Conservation (phyloP, 23 tunicate genomes). For the Oikopleura dioica region DNA sequence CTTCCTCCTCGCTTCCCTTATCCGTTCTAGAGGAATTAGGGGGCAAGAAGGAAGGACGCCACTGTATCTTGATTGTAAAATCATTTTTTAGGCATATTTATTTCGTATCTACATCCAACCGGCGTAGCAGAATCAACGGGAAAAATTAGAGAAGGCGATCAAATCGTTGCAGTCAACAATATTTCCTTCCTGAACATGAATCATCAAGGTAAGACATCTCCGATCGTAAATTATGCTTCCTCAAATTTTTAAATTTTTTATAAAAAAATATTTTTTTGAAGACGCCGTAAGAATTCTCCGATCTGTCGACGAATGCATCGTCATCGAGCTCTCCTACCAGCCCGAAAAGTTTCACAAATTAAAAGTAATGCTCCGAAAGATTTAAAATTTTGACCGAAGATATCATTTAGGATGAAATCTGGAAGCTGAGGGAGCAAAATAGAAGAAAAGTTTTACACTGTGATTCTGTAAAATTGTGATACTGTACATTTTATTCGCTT, state of each 20-base stretch:
- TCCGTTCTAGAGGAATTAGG: too few relatives aligned
- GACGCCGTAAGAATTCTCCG: not conserved
- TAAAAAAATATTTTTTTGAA: too few relatives aligned
- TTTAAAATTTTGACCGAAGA: too few relatives aligned
- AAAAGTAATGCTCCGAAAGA: too few relatives aligned
- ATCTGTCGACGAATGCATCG: not conserved
- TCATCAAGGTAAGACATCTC: not conserved
- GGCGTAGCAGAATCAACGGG: not conserved
- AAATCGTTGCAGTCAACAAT: not conserved
- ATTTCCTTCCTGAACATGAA: not conserved
- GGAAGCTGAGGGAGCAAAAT: not conserved
- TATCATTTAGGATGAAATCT: too few relatives aligned
- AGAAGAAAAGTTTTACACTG: not conserved
- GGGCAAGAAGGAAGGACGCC: too few relatives aligned
- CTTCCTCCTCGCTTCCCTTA: too few relatives aligned
- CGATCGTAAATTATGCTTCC: not conserved
- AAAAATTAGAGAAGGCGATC: not conserved
- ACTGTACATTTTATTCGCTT: too few relatives aligned
- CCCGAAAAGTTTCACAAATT: not conserved
- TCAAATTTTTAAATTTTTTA: too few relatives aligned
- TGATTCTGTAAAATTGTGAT: not conserved
- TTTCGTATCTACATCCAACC: not conserved
- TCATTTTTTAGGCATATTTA: not conserved
- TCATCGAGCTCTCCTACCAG: not conserved
- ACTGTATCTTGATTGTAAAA: too few relatives aligned